phyloP scores from a whole-genome alignment of 1,140 invertebrate species.

The Zaprionus camerounensis region DNA sequence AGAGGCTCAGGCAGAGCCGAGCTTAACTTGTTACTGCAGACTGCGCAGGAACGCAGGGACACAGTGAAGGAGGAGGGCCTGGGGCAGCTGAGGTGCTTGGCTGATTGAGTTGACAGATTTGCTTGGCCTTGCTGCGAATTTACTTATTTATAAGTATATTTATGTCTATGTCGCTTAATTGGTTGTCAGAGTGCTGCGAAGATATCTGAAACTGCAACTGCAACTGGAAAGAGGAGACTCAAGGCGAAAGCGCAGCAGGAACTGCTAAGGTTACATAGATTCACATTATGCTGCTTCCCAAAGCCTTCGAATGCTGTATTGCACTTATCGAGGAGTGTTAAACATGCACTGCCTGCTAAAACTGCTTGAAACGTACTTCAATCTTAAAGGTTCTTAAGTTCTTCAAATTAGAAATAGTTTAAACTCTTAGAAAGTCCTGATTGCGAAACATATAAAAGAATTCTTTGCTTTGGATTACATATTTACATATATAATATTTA shows the following conservation, averaged over 20 bases:
- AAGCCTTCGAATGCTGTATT: neutral
- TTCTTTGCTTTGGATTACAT: no score
- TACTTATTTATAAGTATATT: conserved; percentile 26
- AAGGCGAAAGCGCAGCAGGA: neutral
- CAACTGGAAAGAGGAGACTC: neutral
- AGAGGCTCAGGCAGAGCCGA: conserved; percentile 4
- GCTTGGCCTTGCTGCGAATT: conserved; percentile 21
- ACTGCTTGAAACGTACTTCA: no score
- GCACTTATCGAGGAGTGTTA: no score
- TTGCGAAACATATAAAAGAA: no score
- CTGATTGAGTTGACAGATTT: conserved; percentile 50
- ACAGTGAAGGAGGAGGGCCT: neutral
- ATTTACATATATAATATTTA: no score
- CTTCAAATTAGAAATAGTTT: no score
- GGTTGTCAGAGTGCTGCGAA: conserved; percentile 27
- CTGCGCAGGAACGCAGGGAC: neutral
- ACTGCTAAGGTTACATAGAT: neutral
- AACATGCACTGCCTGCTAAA: no score
- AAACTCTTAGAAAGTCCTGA: no score
- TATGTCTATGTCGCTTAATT: conserved; percentile 33
- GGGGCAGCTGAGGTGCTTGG: conserved; percentile 15
- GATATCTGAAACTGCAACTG: conserved; percentile 25
- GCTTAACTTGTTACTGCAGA: conserved; percentile 23
- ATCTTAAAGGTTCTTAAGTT: no score
- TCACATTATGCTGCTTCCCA: neutral